phyloP scores from a whole-genome alignment of 2,797 vertebrate genomes.

The Micropoecilia bifurca region DNA sequence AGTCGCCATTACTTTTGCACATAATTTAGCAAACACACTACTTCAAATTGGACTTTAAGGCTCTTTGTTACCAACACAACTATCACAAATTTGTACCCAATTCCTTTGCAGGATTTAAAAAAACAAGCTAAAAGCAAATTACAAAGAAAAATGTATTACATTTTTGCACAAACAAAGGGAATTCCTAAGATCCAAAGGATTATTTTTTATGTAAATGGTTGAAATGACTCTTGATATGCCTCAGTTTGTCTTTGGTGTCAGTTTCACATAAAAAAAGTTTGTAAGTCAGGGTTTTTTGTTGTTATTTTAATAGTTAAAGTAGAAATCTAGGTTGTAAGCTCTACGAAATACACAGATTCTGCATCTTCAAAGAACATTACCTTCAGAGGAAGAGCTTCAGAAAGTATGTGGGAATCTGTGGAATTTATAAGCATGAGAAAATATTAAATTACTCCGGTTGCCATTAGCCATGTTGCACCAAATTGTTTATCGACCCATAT shows the following conservation, averaged over 20 bases:
- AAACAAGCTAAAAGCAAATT: neutral
- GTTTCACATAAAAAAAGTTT: neutral
- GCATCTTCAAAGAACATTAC: slow-evolving; percentile 19
- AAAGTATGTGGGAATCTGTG: slow-evolving; percentile 45
- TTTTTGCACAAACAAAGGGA: neutral
- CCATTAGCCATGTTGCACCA: slow-evolving; percentile 77
- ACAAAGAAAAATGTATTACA: neutral
- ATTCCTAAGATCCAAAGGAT: neutral
- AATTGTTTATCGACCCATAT: slow-evolving; percentile 83
- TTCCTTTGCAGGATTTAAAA: neutral
- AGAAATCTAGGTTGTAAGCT: neutral
- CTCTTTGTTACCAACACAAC: neutral
- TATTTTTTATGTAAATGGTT: neutral
- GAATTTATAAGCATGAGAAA: slow-evolving; percentile 73
- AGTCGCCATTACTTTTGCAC: neutral
- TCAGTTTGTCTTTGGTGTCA: neutral
- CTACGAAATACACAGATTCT: neutral
- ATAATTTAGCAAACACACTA: neutral
- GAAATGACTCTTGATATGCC: neutral
- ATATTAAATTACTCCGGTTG: slow-evolving; percentile 75
- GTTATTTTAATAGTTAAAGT: neutral
- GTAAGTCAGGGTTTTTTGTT: neutral
- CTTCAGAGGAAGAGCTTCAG: slow-evolving; percentile 20
- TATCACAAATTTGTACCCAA: neutral
- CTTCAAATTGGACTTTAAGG: neutral